Conservation (phyloP, 2,797 vertebrate genomes). For the Lacerta agilis region DNA sequence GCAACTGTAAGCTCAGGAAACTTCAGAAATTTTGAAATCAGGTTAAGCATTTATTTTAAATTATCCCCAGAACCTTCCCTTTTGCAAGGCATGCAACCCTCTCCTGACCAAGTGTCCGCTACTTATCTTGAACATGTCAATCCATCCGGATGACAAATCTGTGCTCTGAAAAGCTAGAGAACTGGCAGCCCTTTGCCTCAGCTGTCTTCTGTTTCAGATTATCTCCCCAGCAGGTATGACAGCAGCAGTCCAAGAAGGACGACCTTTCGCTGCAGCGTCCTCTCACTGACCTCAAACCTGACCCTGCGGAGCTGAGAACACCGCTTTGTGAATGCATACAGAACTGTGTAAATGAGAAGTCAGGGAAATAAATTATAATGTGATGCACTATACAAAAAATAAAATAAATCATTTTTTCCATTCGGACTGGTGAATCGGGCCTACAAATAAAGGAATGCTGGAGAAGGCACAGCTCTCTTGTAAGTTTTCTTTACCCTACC, state of each 20-base stretch:
- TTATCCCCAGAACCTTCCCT: neutral
- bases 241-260: neutral
- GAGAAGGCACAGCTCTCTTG: neutral
- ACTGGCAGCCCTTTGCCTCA: neutral
- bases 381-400: neutral
- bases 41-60: too few species aligned
- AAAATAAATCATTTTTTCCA: neutral
- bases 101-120: slow-evolving; percentile 16
- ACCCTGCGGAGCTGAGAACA: slow-evolving; percentile 64
- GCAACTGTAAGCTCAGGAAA: too few species aligned
- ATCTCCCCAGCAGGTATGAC: slow-evolving; percentile 51
- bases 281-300: slow-evolving; percentile 50
- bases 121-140: slow-evolving; percentile 43
- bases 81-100: slow-evolving; percentile 19
- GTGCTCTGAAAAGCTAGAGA: rapidly evolving
- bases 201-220: slow-evolving; percentile 47
- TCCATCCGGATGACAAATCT: slow-evolving; percentile 9
- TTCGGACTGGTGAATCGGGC: neutral
- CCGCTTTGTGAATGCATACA: neutral
- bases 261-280: slow-evolving; percentile 53
- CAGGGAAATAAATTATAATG: neutral
- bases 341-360: too few species aligned
- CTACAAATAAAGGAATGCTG: too few species aligned
- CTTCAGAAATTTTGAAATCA: too few species aligned
- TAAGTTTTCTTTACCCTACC: neutral